Evolutionary conservation across 2,888 invertebrate genomes (phyloP), one percentile per base, ranked within the genome.

Genomic region (Atrina japonica): DNA sequence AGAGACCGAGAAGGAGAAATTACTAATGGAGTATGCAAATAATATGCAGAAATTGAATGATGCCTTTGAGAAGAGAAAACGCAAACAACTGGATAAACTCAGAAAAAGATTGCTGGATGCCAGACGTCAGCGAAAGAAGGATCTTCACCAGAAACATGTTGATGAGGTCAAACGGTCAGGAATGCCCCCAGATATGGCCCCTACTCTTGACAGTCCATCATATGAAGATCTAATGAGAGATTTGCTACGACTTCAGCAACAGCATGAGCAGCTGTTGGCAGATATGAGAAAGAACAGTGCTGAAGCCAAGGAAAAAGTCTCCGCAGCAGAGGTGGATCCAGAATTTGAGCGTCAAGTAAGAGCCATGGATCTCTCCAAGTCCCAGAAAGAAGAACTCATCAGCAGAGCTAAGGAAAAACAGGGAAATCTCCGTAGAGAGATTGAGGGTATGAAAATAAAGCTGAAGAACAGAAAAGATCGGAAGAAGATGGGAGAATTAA

Each of bases 51-150:
- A 84, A 55, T 72, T 88, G 23, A 80, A 82, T 29, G 86, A 87
- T 40, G 82, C 80, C 3, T 83, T 89, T 55, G 89, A 89, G 74
- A 85, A 84, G 61, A 84, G 88, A 76, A 88, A 88, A 70, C 85
- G 84, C 52, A 72, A 86, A 45, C 86, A 88, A 69, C 75, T 88
- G 53, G 81, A 81, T 11, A 72, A 74, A 11, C 68, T 88, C 16
- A 69, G 86, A 23, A 75, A 83, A 52, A 81, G 84, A 66, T 75
- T 89, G 41, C 53, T 87, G 29, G 85, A 88, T 35, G 72, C 78
- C 16, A 76, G 89, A 7, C 80, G 88, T 23, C 82, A 80, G 55
- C 72, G 74, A 27, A 88, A 87, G 84, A 88, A 88, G 69, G 84
- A 86, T 9, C 72, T 89, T 35, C 86, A 88, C 60, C 75, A 81